A percentile compares a stretch with the other conserved stretches of the same genome.
Conservation (phyloP, 1,140 invertebrate genomes). For the Belonocnema kinseyi region DNA sequence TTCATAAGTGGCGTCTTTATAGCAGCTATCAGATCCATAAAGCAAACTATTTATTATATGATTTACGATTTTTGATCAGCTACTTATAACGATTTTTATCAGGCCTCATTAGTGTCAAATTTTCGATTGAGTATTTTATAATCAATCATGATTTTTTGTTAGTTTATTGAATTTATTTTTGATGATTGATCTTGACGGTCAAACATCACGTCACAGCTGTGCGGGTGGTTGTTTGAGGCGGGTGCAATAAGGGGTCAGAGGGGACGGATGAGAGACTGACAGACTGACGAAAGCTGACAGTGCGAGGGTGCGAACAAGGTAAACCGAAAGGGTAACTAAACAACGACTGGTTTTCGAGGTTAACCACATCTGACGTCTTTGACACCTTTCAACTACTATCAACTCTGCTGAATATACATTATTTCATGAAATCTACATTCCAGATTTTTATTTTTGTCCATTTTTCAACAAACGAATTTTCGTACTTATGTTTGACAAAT, state of each 20-base stretch:
- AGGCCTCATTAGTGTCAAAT: too few relatives aligned
- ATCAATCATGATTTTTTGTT: too few relatives aligned
- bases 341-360: conserved; percentile 58
- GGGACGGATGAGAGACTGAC: conserved; percentile 48
- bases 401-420: neutral
- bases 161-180: too few relatives aligned
- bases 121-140: too few relatives aligned
- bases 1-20: conserved; percentile 9
- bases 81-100: too few relatives aligned
- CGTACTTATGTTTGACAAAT: neutral
- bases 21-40: neutral
- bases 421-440: too few relatives aligned
- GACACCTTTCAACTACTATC: conserved; percentile 46
- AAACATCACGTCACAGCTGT: conserved; percentile 55
- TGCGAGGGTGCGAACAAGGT: conserved; percentile 68
- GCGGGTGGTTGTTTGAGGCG: conserved; percentile 42
- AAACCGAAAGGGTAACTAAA: conserved; percentile 62
- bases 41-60: neutral
- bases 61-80: too few relatives aligned
- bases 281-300: conserved; percentile 54
- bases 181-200: too few relatives aligned
- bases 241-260: conserved; percentile 38
- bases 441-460: too few relatives aligned
- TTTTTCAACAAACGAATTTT: neutral
- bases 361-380: conserved; percentile 70